Base-by-base conservation (phyloP, 2,797 vertebrate species). In the Scyliorhinus canicula region DNA sequence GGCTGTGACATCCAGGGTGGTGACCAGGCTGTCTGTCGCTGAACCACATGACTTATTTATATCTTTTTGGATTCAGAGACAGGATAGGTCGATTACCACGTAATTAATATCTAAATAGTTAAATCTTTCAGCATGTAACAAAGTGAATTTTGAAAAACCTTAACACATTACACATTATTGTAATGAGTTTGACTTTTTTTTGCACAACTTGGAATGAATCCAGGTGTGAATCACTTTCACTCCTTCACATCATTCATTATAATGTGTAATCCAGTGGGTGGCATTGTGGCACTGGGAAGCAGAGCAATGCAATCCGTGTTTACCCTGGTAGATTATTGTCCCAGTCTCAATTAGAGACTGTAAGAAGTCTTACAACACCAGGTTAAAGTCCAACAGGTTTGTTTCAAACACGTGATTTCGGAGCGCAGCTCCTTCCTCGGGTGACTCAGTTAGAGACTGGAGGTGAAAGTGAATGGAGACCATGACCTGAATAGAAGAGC, bases 251-350 rank as follows among this genome's bases (percentile, higher is more conserved):
- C n/a, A 40, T 91, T 65, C 60, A 91, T 57, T 91, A 14, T n/a
- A 91, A 65, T 91, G n/a, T 65, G n/a, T 11, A 91, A 91, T 91
- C 88, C 60, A 65, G 57, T 91, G 57, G 88, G 88, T 91, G 88
- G 88, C 88, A 91, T 91, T 65, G n/a, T 63, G 60, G 60, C 57
- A 90, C 86, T 63, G 35, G 55, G 35, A 35, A 40, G 55, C 5
- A 44, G 88, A 65, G 3, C 60, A 91, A 65, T 26, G 28, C 3
- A 65, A 60, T 91, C 65, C n/a, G 12, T 1, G n/a, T 65, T 40
- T 90, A 60, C 40, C 35, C 11, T 55, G 24, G 14, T 60, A 90
- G 88, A 63, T 63, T 91, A 44, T 91, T 91, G n/a, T 65, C 40
- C n/a, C 40, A 91, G 6, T 90, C 35, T 90, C 86, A 88, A 3